These are phyloP conservation scores for Decapterus maruadsi DNA, from an alignment of 2,797 vertebrate genomes.

Conservation along the genomic window DNA sequence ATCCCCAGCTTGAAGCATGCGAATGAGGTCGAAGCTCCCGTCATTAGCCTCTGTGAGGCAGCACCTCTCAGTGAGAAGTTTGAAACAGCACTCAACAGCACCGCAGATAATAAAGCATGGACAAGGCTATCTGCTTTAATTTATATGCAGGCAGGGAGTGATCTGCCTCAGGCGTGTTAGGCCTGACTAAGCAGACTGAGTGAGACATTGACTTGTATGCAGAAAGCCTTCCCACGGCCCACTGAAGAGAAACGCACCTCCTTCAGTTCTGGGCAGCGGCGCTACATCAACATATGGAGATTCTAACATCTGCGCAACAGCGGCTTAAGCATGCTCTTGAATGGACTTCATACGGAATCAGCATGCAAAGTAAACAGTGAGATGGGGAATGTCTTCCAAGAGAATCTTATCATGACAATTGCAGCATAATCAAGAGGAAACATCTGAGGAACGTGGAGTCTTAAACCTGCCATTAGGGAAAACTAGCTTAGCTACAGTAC, in stretches of 20 bases:
- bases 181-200: slow-evolving; percentile 82
- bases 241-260: slow-evolving; percentile 58
- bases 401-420: slow-evolving; percentile 17
- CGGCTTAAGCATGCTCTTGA: slow-evolving; percentile 22
- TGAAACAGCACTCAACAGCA: slow-evolving; percentile 62
- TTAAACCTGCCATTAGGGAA: slow-evolving; percentile 50
- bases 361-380: slow-evolving; percentile 30
- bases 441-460: slow-evolving; percentile 43
- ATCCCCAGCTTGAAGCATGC: slow-evolving; percentile 49
- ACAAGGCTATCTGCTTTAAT: slow-evolving; percentile 77
- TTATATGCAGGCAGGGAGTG: slow-evolving; percentile 78
- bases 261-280: slow-evolving; percentile 20
- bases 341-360: slow-evolving; percentile 21
- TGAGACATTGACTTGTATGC: slow-evolving; percentile 74
- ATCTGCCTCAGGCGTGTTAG: slow-evolving; percentile 74
- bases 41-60: slow-evolving; percentile 68
- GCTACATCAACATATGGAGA: slow-evolving; percentile 17
- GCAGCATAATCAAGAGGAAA: slow-evolving; percentile 33
- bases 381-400: slow-evolving; percentile 10
- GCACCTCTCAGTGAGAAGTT: slow-evolving; percentile 66
- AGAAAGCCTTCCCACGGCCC: slow-evolving; percentile 70
- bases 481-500: slow-evolving; percentile 44
- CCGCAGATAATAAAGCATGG: slow-evolving; percentile 71
- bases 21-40: slow-evolving; percentile 58
- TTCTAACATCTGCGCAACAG: slow-evolving; percentile 8